Evolutionary conservation across 2,797 vertebrate species (phyloP).

Genomic region (Galagoides demidoff): DNA sequence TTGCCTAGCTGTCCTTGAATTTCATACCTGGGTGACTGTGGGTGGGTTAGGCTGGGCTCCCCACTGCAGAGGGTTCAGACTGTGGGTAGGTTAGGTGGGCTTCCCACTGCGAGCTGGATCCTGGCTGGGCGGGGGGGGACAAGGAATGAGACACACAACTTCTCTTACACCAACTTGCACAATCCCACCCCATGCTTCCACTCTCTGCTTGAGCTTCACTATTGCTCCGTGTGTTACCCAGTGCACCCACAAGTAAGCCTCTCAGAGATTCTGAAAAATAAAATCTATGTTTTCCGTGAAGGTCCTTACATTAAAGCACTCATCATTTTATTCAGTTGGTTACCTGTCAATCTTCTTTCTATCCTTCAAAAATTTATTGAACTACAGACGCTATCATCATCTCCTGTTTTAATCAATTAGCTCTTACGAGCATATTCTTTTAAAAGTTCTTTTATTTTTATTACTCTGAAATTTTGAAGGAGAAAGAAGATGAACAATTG

Average conservation of each 20-base stretch:
- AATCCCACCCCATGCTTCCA: not conserved
- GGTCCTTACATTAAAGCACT: not conserved
- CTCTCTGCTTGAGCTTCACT: not conserved
- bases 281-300: not conserved
- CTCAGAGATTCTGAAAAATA: not conserved
- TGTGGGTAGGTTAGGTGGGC: not conserved
- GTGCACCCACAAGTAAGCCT: not conserved
- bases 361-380: not conserved
- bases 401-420: not conserved
- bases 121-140: no score
- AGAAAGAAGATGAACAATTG: not conserved
- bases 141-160: not conserved
- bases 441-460: not conserved
- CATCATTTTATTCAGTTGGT: not conserved
- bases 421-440: not conserved
- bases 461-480: not conserved
- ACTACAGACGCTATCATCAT: not conserved
- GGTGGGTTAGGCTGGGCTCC: not conserved
- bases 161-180: not conserved
- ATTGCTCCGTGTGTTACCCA: rapidly evolving
- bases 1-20: not conserved
- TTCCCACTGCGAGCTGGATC: not conserved
- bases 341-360: not conserved
- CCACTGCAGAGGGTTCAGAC: not conserved
- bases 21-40: not conserved